A percentile compares a stretch with the other conserved stretches of the same genome.
phyloP scores from a whole-genome alignment of 2,888 invertebrate genomes.

The Pheosia tremula region DNA sequence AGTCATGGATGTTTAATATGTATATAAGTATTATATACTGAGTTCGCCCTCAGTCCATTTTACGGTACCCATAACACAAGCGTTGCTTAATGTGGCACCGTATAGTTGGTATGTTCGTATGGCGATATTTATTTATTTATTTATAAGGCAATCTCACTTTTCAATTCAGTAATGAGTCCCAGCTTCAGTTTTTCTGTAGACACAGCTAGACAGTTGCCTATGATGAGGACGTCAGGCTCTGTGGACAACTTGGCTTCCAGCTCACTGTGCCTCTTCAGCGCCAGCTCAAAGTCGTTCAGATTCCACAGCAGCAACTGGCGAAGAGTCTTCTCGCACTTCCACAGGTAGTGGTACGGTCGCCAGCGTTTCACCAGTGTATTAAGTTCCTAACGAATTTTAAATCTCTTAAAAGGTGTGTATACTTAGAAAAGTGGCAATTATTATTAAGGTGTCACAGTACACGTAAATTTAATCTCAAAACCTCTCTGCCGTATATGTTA shows the following conservation, averaged over 20 bases:
- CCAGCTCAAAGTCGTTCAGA: slow-evolving; percentile 90
- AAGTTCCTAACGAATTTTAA: slow-evolving; percentile 86
- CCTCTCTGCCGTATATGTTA: too few species aligned
- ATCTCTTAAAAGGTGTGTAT: neutral
- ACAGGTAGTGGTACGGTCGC: slow-evolving; percentile 94
- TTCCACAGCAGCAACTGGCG: slow-evolving; percentile 90
- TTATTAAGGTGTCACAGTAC: too few species aligned
- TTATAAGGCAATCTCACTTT: slow-evolving; percentile 76
- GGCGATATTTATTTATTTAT: too few species aligned
- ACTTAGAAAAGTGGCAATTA: too few species aligned
- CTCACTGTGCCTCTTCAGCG: slow-evolving; percentile 90
- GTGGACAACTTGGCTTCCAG: slow-evolving; percentile 89
- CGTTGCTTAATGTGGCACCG: too few species aligned
- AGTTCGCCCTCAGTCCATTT: too few species aligned
- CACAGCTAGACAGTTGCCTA: slow-evolving; percentile 90
- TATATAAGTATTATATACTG: too few species aligned
- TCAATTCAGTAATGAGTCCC: slow-evolving; percentile 92
- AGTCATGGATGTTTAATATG: too few species aligned
- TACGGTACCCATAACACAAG: too few species aligned
- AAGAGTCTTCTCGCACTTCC: slow-evolving; percentile 93
- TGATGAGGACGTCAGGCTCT: slow-evolving; percentile 89
- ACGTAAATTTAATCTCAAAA: too few species aligned
- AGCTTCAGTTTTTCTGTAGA: slow-evolving; percentile 94
- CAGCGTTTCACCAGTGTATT: slow-evolving; percentile 92
- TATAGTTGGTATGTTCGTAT: too few species aligned